phyloP scores from a whole-genome alignment of 2,797 vertebrate genomes.

The Cichlasoma orientale region DNA sequence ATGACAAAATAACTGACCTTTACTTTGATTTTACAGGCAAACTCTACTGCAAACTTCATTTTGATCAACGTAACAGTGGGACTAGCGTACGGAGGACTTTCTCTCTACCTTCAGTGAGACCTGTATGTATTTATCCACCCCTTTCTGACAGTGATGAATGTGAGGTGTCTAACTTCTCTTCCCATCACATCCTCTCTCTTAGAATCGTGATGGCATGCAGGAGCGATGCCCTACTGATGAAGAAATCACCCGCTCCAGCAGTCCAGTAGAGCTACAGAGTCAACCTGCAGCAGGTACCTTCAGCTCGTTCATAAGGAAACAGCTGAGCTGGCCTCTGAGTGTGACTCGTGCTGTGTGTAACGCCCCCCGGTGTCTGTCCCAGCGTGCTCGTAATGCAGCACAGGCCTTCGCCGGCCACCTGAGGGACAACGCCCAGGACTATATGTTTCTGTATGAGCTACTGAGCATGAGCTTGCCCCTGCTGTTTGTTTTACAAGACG shows the following conservation, averaged over 20 bases:
- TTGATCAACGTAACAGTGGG: constrained; percentile 86
- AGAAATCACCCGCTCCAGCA: constrained; percentile 65
- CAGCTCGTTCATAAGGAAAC: constrained; percentile 86
- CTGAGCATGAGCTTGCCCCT: constrained; percentile 92
- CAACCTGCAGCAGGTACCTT: constrained; percentile 90
- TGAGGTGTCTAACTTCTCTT: neutral
- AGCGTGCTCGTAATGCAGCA: constrained; percentile 80
- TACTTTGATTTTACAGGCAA: constrained; percentile 82
- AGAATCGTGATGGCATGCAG: constrained; percentile 75
- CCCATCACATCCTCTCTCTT: constrained; percentile 9
- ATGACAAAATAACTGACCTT: neutral
- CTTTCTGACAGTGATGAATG: neutral
- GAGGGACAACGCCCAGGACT: constrained; percentile 90
- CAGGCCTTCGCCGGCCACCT: constrained; percentile 82
- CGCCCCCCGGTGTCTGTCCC: constrained; percentile 83
- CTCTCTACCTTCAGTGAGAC: constrained; percentile 78
- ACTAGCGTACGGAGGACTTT: constrained; percentile 82
- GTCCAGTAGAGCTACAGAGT: constrained; percentile 70
- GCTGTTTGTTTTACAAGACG: constrained; percentile 87
- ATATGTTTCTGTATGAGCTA: constrained; percentile 90
- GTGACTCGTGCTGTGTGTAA: constrained; percentile 85
- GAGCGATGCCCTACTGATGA: constrained; percentile 57
- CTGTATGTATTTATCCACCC: neutral
- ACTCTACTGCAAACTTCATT: constrained; percentile 96
- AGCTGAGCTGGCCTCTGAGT: constrained; percentile 87